These are phyloP conservation scores for Escarpia spicata DNA, from an alignment of 2,888 invertebrate genomes.

Conservation along the genomic window DNA sequence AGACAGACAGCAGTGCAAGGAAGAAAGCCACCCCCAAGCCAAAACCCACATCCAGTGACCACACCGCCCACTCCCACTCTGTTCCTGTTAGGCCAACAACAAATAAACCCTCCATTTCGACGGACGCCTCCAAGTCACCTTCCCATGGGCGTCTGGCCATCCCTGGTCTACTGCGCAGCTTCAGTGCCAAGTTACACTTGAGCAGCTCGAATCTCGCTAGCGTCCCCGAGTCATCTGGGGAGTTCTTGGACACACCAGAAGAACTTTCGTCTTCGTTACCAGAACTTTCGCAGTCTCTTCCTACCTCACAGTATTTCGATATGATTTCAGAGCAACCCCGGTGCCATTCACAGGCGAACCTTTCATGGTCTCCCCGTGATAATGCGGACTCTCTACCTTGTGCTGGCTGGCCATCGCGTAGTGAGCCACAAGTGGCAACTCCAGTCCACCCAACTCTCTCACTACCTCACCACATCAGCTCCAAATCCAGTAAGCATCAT, in stretches of 20 bases:
- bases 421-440: not conserved
- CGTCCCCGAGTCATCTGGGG: slow-evolving; percentile 30
- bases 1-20: not conserved
- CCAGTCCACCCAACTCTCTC: not conserved
- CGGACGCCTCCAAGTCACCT: not conserved
- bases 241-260: not conserved
- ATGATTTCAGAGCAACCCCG: not conserved
- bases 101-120: not conserved
- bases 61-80: not conserved
- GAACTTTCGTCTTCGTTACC: not conserved
- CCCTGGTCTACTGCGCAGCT: not conserved
- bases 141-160: not conserved
- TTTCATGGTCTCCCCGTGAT: not conserved
- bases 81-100: not conserved
- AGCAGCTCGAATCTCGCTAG: slow-evolving; percentile 29
- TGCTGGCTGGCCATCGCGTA: not conserved
- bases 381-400: not conserved
- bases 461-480: not conserved
- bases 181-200: slow-evolving; percentile 26
- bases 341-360: not conserved
- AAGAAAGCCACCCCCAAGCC: not conserved
- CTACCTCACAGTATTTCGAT: not conserved
- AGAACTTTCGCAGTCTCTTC: slow-evolving; percentile 13
- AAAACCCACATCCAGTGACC: not conserved
- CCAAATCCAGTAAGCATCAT: not conserved